Conservation (phyloP, 2,797 vertebrate species). For the Lophius americanus region DNA sequence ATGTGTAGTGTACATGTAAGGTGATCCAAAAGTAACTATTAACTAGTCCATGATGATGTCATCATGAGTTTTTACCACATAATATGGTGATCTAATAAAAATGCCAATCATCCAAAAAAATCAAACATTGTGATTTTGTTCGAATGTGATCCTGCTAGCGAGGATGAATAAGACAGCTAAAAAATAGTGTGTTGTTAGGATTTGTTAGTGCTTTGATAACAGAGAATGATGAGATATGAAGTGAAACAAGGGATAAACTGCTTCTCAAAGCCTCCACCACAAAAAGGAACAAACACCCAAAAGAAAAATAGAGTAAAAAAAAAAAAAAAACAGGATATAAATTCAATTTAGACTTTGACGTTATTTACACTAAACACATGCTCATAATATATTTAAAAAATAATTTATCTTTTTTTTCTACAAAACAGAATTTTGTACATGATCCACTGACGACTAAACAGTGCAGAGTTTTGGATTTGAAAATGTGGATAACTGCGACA, state of each 20-base stretch:
- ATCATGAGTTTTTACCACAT: constrained; percentile 28
- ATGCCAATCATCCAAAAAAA: constrained; percentile 55
- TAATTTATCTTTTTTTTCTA: constrained; percentile 85
- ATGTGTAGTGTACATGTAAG: constrained; percentile 63
- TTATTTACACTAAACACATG: constrained; percentile 86
- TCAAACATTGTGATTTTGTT: constrained; percentile 50
- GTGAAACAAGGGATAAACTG: constrained; percentile 65
- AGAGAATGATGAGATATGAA: constrained; percentile 62
- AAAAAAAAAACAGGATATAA: constrained; percentile 81
- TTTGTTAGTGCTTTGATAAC: constrained; percentile 75
- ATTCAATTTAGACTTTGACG: constrained; percentile 82
- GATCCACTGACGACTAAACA: constrained; percentile 74
- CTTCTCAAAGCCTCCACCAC: constrained; percentile 77
- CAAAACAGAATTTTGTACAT: constrained; percentile 83
- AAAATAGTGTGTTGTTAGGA: constrained; percentile 63
- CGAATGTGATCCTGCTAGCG: constrained; percentile 38
- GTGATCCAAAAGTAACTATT: constrained; percentile 48
- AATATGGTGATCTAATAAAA: constrained; percentile 39
- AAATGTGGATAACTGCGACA: constrained; percentile 50
- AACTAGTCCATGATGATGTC: constrained; percentile 35
- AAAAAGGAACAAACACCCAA: constrained; percentile 70
- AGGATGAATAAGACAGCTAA: constrained; percentile 31
- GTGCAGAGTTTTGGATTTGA: constrained; percentile 72
- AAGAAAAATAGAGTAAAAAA: constrained; percentile 77
- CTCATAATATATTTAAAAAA: constrained; percentile 84